These are phyloP conservation scores for Ctenopoma multispine DNA, from an alignment of 2,797 vertebrate species.

Conservation along the genomic window DNA sequence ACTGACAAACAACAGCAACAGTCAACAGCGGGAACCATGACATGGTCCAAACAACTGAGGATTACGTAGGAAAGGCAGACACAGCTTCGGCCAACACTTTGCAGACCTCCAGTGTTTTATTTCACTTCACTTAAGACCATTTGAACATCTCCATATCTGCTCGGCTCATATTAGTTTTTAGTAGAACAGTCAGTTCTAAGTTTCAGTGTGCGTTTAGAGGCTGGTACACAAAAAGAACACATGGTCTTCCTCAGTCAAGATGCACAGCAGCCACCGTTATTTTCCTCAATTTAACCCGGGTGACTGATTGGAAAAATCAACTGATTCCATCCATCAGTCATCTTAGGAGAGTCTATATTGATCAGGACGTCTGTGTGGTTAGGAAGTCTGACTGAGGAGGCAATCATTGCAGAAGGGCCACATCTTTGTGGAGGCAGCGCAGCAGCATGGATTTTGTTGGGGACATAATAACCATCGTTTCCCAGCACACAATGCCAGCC, in stretches of 20 bases:
- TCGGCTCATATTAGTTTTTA: not conserved
- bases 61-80: not conserved
- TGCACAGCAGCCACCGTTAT: constrained; percentile 12
- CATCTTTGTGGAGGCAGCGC: constrained; percentile 44
- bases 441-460: constrained; percentile 60
- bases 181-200: not conserved
- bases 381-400: constrained; percentile 46
- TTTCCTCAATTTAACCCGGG: constrained; percentile 57
- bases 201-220: not conserved
- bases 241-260: constrained; percentile 8
- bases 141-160: not conserved
- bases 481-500: constrained; percentile 51
- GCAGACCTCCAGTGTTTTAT: not conserved
- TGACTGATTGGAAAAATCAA: constrained; percentile 56
- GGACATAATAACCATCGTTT: constrained; percentile 68
- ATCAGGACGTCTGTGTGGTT: constrained; percentile 35
- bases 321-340: constrained; percentile 64
- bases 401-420: constrained; percentile 41
- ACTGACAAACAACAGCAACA: constrained; percentile 17
- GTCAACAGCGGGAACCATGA: not conserved
- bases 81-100: not conserved
- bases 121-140: not conserved
- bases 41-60: constrained; percentile 1
- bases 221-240: not conserved
- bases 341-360: constrained; percentile 58